Evolutionary conservation across 2,797 vertebrate species (phyloP), one percentile per base, ranked within the genome.

Genomic region (Micrastur ruficollis): DNA sequence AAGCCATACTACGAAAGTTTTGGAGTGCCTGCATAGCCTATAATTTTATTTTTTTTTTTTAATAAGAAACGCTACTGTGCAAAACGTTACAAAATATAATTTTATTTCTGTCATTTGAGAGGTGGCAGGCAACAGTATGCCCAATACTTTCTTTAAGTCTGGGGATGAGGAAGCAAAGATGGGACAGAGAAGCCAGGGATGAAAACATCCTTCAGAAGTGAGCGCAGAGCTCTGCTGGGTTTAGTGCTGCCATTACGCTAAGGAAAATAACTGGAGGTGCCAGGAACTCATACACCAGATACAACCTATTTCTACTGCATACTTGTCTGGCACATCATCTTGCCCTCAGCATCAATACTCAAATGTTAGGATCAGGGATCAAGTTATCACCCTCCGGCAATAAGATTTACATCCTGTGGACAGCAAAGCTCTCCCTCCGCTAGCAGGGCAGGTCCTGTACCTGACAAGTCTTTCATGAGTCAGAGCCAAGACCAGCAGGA

Each of bases 341-440:
- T 5, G 1, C 23, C 14, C 23, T 66, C 31, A 13, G n/a, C 26
- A 59, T 31, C 19, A 63, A 40, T 34, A 75, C 26, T 52, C 52
- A 91, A 72, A 63, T 31, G 49, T 13, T 36, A 87, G 31, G 22
- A 67, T 56, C 27, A 63, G 8, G 18, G 44, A 62, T 31, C 50
- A 81, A 92, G 38, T 52, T 84, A 67, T 6, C 16, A 40, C 8
- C 4, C 18, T 58, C 42, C 68, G 17, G 49, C 4, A 40, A 0
- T 22, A 59, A 63, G 31, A 66, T 38, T 68, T 63, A 70, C 0
- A 0, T 40, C 22, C 34, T 2, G 2, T 3, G 5, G 12, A 63
- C 90, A 81, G 56, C 13, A 50, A 72, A 78, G 14, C 8, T 52
- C 26, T 42, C 0, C 0, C 14, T 66, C 68, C 63, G 73, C 34